Base-by-base conservation (phyloP, 2,797 vertebrate genomes). In the Danio albolineatus region DNA sequence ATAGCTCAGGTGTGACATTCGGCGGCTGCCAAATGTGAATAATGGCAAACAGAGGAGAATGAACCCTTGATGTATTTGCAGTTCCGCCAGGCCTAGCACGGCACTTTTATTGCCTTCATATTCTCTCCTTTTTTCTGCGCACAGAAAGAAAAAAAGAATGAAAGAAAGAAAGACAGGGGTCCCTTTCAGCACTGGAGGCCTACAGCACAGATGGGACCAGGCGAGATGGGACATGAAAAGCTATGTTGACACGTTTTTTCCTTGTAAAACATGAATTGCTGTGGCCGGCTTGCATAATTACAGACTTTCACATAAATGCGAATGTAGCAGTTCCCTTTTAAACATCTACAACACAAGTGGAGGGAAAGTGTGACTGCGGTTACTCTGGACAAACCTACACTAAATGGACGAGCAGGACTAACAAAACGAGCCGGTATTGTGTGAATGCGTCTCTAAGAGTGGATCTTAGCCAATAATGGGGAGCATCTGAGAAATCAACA, bases 1-100 rank as follows among this genome's bases (percentile, higher is more conserved):
- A 56, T 81, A 88, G 87, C 90, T 90, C 90, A 92, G 91, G 90
- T 92, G 90, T 85, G 88, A 89, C 87, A 89, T 88, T 85, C 79
- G 28, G 66, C 67, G 59, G 87, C 81, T 82, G 90, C 85, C 88
- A 88, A 66, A 21, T 74, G 73, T 87, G 91, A 91, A 82, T 87
- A 91, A 92, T 91, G 86, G 88, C 85, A 57, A 44, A 79, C 41
- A 65, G 49, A 73, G 78, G 73, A 78, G 70, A 87, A 83, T 82
- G 76, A 81, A 86, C 69, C 62, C 51, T 82, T 86, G 86, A 89
- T 88, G 82, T 84, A 89, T 88, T 85, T 83, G 80, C 76, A 53
- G 86, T 73, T 85, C 71, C 46, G 51, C 51, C 38, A 67, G 71
- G 70, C 78, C 78, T 64, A 78, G 54, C 74, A 73, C 10, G 19